Evolutionary conservation across 2,113 vertebrate species (phyloP), one percentile per base, ranked within the genome.

Genomic region (Sceloporus tristichus): DNA sequence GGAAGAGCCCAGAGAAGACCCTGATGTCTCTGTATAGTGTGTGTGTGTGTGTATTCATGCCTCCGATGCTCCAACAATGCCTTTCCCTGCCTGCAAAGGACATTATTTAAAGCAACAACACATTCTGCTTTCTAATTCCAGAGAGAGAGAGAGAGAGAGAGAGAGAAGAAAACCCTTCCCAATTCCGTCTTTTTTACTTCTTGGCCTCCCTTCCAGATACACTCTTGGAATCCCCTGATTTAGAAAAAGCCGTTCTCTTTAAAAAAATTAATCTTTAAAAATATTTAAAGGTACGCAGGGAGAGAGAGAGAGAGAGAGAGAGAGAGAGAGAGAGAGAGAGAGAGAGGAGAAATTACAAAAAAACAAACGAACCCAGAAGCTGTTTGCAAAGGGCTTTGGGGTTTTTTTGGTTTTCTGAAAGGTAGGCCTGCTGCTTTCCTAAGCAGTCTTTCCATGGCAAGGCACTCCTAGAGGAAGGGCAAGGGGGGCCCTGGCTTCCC

Each of bases 381-480:
- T 54, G 81, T 91, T 88, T 27, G n/a, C 76, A 91, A 93, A 94
- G 95, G 94, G 93, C 14, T 62, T 62, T 62, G 94, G 95, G 94
- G 93, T 62, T 62, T 62, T 62, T 62, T 62, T 62, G 13, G 13
- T 62, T 18, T 48, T 48, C 6, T 92, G 88, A 75, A 48, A 48
- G 42, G 42, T 90, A 95, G 95, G 96, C 95, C 95, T 94, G 79
- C 92, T 94, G 92, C 94, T 96, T 93, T 94, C 95, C 96, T 95
- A 95, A 96, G 94, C 76, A 87, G 93, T 84, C 68, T 23, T 62
- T 62, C 13, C 13, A 48, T 94, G 92, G 94, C 92, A 95, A 94
- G 84, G 90, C 90, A 93, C 84, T 5, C 42, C 54, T 48, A 93
- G 90, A 85, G 3, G 27, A 94, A 92, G 29, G 94, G 92, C 25